Percentiles rank a stretch among this genome's conserved stretches.
Evolutionary conservation across 2,113 vertebrate genomes (phyloP).

Genomic region (Dunckerocampus dactyliophorus): DNA sequence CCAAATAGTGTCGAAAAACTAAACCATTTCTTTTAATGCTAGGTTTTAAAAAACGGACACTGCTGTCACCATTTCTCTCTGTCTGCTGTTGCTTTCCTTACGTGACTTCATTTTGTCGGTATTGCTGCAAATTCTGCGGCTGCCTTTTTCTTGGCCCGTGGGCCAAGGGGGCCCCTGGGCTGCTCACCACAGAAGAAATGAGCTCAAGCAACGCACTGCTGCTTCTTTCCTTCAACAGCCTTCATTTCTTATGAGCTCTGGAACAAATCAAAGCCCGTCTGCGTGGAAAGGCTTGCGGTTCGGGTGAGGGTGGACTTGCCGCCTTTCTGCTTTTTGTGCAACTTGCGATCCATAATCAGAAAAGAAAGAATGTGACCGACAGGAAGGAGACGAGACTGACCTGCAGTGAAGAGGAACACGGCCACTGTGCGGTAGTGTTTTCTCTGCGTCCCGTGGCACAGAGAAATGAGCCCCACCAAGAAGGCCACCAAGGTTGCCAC

Average conservation of each 20-base stretch:
- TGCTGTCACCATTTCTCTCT: conserved; percentile 12
- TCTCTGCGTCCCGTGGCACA: conserved; percentile 73
- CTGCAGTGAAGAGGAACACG: conserved; percentile 77
- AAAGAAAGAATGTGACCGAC: background rate
- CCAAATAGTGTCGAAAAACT: background rate
- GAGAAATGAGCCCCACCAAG: conserved; percentile 71
- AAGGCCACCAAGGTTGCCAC: conserved; percentile 72
- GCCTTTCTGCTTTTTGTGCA: conserved; percentile 2
- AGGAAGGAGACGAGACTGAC: conserved; percentile 43
- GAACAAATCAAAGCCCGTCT: conserved; percentile 23
- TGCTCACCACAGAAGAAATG: conserved; percentile 49
- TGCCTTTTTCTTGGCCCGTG: conserved; percentile 48
- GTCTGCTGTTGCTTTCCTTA: conserved; percentile 17
- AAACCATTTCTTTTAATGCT: conserved; percentile 17
- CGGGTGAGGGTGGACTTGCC: background rate
- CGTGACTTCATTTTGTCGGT: conserved; percentile 47
- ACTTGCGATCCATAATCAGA: background rate
- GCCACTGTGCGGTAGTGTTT: conserved; percentile 73
- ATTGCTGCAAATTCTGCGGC: conserved; percentile 58
- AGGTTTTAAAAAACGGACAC: conserved; percentile 19
- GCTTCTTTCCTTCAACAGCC: conserved; percentile 20
- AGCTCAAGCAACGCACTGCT: conserved; percentile 46
- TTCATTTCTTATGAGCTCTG: conserved; percentile 18
- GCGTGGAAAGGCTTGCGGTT: conserved; percentile 40
- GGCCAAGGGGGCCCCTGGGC: conserved; percentile 33